Base-by-base conservation (phyloP, 2,113 vertebrate species). In the Gobio gobio region DNA sequence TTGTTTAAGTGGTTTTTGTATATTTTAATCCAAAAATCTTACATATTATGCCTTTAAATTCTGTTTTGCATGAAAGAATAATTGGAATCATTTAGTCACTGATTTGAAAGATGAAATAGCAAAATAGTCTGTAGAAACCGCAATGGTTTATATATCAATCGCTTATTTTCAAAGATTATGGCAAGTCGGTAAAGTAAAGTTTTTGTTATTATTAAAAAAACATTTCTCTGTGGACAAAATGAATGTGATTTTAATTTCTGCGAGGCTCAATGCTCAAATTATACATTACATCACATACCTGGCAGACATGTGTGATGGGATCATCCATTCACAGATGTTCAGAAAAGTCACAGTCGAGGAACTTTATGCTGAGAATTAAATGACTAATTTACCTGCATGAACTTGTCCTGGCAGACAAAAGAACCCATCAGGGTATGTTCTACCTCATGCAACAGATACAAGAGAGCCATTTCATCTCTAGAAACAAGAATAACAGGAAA, bases 401-500 rank as follows among this genome's bases (percentile, higher is more conserved):
- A 82, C 22, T 78, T 78, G 61, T 40, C 76, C 10, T 51, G 16
- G 2, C 2, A 81, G 45, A 49, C 24, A 68, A 80, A 64, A 47
- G n/a, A 76, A 33, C 54, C 26, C 49, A 76, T 20, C 47, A 33
- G 47, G 73, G 24, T 76, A 75, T 29, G 14, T 1, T 76, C 24
- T 20, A 76, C 47, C 73, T 76, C 73, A 33, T 76, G 45, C 73
- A 20, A 2, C 14, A 76, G 7, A 16, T 33, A 22, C 16, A 29
- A 76, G 1, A 76, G 12, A 47, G 58, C 36, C 10, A n/a, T 86
- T 29, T 33, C 22, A 29, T 49, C 54, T 54, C 16, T 79, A 45
- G 2, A 16, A 26, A 12, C 79, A 82, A 80, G 85, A 83, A 82
- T 54, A 85, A 56, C 45, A 77, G 49, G 29, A 56, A 14, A 45